Evolutionary conservation across 2,113 vertebrate species (phyloP).

Genomic region (Xiphorhynchus elegans): DNA sequence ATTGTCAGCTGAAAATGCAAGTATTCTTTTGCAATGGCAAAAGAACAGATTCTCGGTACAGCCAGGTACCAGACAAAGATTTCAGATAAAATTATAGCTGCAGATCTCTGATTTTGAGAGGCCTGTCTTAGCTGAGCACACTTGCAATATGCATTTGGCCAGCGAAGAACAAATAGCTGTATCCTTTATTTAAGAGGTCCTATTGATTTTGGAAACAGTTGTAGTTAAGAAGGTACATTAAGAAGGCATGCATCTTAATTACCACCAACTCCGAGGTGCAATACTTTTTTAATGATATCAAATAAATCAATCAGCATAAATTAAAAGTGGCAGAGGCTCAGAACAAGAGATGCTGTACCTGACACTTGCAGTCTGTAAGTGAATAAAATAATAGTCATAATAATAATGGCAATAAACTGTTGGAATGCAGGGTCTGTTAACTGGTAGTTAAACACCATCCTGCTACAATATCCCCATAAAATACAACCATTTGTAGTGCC

Average conservation of each 20-base stretch:
- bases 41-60: neutral
- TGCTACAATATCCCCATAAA: neutral
- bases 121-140: neutral
- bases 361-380: neutral
- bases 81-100: neutral
- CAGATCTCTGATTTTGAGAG: neutral
- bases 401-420: neutral
- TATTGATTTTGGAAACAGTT: conserved; percentile 56
- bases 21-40: neutral
- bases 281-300: neutral
- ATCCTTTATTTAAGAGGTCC: conserved; percentile 45
- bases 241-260: conserved; percentile 60
- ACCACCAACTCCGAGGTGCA: conserved; percentile 8
- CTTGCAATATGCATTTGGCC: neutral
- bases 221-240: conserved; percentile 39
- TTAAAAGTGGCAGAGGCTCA: neutral
- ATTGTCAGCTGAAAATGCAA: neutral
- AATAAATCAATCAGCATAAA: conserved; percentile 57
- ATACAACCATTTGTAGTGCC: neutral
- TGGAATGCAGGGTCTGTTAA: neutral
- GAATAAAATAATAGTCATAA: neutral
- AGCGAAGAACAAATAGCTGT: neutral
- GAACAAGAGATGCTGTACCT: neutral
- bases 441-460: neutral
- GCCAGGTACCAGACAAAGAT: neutral